Conservation (phyloP, 2,113 vertebrate species). For the Bagarius yarrelli region DNA sequence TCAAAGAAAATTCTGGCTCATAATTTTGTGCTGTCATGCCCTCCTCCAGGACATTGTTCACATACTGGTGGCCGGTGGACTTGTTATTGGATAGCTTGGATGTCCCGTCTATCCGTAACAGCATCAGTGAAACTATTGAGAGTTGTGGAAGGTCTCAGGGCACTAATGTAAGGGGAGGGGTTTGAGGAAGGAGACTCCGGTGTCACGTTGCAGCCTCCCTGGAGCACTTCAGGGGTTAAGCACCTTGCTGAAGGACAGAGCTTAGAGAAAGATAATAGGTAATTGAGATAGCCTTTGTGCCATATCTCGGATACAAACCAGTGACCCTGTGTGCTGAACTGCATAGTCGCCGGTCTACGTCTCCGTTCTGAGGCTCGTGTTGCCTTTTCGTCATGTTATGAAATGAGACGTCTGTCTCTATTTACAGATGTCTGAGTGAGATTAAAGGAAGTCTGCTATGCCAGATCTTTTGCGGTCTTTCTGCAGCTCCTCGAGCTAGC, state of each 20-base stretch:
- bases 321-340: neutral
- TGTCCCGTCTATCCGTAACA: constrained; percentile 50
- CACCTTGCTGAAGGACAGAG: constrained; percentile 16
- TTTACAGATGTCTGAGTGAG: constrained; percentile 49
- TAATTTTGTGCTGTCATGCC: neutral
- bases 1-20: too few species aligned
- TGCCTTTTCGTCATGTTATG: constrained; percentile 45
- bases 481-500: neutral
- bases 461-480: constrained; percentile 40
- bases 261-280: constrained; percentile 22
- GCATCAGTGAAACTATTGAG: neutral
- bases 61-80: constrained; percentile 60
- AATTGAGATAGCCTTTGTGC: constrained; percentile 4
- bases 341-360: neutral
- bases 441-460: constrained; percentile 53
- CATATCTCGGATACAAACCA: constrained; percentile 10
- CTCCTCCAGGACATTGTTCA: constrained; percentile 59
- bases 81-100: constrained; percentile 64
- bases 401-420: constrained; percentile 48
- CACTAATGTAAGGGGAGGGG: neutral
- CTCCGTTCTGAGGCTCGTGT: neutral
- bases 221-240: constrained; percentile 17
- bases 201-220: constrained; percentile 9
- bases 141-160: neutral
- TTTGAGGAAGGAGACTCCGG: neutral